These are phyloP conservation scores for Allacma fusca DNA, from an alignment of 2,888 invertebrate genomes.

Conservation along the genomic window DNA sequence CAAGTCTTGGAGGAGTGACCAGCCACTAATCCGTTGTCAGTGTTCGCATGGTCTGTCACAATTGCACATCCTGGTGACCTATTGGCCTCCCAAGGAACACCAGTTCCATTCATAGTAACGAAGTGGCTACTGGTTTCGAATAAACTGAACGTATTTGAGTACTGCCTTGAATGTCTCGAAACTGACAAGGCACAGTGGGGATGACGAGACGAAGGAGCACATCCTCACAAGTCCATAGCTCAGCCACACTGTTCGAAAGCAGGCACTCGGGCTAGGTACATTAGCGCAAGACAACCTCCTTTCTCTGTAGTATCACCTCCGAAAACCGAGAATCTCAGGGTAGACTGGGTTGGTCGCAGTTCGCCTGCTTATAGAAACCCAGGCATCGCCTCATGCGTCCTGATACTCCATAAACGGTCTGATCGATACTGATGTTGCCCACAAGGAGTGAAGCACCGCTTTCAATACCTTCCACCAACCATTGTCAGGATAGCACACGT, in stretches of 20 bases:
- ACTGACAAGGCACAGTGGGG: slow-evolving; percentile 60
- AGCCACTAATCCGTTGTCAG: slow-evolving; percentile 8
- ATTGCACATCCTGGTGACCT: slow-evolving; percentile 38
- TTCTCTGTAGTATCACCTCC: slow-evolving; percentile 38
- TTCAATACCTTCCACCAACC: slow-evolving; percentile 33
- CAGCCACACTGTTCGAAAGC: slow-evolving; percentile 55
- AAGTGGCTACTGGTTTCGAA: slow-evolving; percentile 28
- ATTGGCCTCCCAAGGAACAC: slow-evolving; percentile 42
- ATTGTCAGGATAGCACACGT: slow-evolving; percentile 37
- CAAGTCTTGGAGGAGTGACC: slow-evolving; percentile 19
- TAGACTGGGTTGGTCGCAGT: slow-evolving; percentile 25
- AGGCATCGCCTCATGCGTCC: slow-evolving; percentile 41
- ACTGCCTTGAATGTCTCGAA: slow-evolving; percentile 55
- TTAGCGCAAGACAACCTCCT: slow-evolving; percentile 34
- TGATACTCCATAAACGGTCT: slow-evolving; percentile 39
- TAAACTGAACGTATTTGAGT: slow-evolving; percentile 1
- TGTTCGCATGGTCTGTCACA: background rate
- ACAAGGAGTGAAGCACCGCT: slow-evolving; percentile 52
- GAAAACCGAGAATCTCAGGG: slow-evolving; percentile 23
- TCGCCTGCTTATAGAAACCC: slow-evolving; percentile 36
- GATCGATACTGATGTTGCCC: slow-evolving; percentile 59
- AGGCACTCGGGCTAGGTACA: slow-evolving; percentile 25
- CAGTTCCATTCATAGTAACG: slow-evolving; percentile 39
- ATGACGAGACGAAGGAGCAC: slow-evolving; percentile 55
- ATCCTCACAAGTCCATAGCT: slow-evolving; percentile 61